Base-by-base conservation (phyloP, 1,140 invertebrate species). In the Drosophila sproati region DNA sequence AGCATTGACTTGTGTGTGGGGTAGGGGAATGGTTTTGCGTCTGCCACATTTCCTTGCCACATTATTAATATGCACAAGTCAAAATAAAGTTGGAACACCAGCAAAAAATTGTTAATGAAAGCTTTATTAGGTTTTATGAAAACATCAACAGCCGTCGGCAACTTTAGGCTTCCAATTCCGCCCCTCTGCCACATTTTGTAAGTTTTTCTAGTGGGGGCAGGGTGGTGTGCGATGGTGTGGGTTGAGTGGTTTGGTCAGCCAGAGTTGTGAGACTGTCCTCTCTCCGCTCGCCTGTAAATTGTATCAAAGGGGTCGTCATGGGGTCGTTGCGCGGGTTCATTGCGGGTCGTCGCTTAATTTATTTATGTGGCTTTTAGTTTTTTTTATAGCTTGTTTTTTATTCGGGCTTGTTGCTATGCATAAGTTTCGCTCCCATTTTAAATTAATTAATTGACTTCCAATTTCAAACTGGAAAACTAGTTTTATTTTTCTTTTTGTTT, bases 291-390 rank as follows among this genome's bases (percentile, higher is more conserved):
- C 70, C 76, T 77, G 75, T 79, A 73, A 77, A 87, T 87, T 77
- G 82, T 77, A 80, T 80, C 48, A 80, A 74, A 51, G 41, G 57
- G 62, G 35, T 77, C 57, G 64, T 45, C 63, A 57, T n/a, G 77
- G 70, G 55, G 35, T 71, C 68, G 61, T 52, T 72, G 54, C 50
- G 72, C 43, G 66, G 57, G 72, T 74, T 74, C 72, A 74, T 63
- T 73, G 63, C 35, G 68, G 72, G 62, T 68, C 62, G 72, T 71
- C 62, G 62, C 69, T 74, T 77, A 88, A 87, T 87, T 88, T 87
- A 88, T 87, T 88, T 87, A 88, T 87, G 85, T 78, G 80, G 83
- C 78, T 89, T 87, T 77, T 77, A 64, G 61, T 78, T 67, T 67
- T 55, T 70, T 63, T 67, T 68, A 41, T 60, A 68, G 70, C 45